A percentile compares a stretch with the other conserved stretches of the same genome.
phyloP scores from a whole-genome alignment of 2,888 invertebrate species.

The Lottia gigantea region DNA sequence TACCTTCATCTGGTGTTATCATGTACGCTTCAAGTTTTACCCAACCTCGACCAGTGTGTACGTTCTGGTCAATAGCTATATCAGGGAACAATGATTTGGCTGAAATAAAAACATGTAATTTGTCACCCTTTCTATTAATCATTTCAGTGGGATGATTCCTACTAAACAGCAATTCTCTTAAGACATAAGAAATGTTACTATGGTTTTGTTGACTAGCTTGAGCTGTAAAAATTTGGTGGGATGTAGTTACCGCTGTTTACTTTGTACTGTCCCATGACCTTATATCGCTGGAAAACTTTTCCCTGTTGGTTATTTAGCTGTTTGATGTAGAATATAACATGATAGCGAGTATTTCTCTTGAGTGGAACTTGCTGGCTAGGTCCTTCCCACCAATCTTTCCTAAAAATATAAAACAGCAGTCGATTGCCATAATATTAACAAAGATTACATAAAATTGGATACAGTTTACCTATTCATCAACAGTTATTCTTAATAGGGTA shows the following conservation, averaged over 20 bases:
- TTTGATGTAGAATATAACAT: not conserved
- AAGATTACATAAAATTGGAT: too few species aligned
- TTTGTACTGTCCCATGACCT: not conserved
- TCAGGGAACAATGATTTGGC: not conserved
- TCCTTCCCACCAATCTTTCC: slow-evolving; percentile 11
- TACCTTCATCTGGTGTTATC: not conserved
- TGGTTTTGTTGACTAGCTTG: not conserved
- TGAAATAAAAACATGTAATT: not conserved
- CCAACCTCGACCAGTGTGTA: not conserved
- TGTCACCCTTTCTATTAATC: too few species aligned
- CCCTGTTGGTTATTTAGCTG: not conserved
- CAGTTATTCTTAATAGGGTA: too few species aligned
- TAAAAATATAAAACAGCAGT: not conserved
- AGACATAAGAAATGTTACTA: too few species aligned
- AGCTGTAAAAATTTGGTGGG: not conserved
- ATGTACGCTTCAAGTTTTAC: slow-evolving; percentile 4
- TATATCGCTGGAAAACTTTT: slow-evolving; percentile 12
- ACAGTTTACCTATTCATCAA: too few species aligned
- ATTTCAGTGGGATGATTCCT: not conserved
- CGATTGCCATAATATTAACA: too few species aligned
- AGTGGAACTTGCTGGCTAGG: slow-evolving; percentile 9
- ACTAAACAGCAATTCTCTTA: too few species aligned
- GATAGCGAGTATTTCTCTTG: slow-evolving; percentile 11
- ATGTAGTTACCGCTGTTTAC: not conserved
- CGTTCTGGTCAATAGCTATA: not conserved